Percentiles rank a stretch among this genome's conserved stretches.
Evolutionary conservation across 2,888 invertebrate species (phyloP).

Genomic region (Timema cristinae): DNA sequence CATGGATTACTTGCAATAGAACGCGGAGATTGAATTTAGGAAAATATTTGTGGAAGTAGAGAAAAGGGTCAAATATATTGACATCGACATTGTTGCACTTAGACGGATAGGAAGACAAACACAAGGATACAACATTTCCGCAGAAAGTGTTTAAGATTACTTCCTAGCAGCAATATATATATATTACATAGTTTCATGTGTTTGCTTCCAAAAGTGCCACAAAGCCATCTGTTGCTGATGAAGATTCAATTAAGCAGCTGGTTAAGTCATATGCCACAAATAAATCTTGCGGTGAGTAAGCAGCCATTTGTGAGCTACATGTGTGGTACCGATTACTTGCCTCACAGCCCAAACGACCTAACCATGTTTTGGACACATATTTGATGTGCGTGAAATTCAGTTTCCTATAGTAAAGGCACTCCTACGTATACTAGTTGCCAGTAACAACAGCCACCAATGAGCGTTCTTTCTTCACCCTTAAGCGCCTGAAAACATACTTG

Average conservation of each 20-base stretch:
- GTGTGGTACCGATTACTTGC: neutral
- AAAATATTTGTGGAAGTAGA: neutral
- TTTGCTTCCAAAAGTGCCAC: neutral
- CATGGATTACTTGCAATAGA: neutral
- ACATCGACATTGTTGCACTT: neutral
- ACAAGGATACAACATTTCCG: neutral
- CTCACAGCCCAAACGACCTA: no score
- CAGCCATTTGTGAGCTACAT: neutral
- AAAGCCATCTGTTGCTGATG: neutral
- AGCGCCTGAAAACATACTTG: no score
- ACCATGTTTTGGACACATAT: no score
- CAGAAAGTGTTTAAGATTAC: conserved; percentile 8
- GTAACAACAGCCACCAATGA: no score
- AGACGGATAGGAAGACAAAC: conserved; percentile 2
- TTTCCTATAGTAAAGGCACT: conserved; percentile 1
- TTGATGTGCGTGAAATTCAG: neutral
- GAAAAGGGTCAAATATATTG: no score
- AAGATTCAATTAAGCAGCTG: neutral
- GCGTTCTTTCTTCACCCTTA: no score
- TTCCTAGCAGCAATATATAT: neutral
- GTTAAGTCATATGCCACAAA: neutral
- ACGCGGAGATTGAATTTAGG: conserved; percentile 4
- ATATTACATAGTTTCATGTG: conserved; percentile 1
- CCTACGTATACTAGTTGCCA: conserved; percentile 1
- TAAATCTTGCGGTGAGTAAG: neutral